These are phyloP conservation scores for Baronia brevicornis DNA, from an alignment of 2,888 invertebrate species.

Conservation along the genomic window DNA sequence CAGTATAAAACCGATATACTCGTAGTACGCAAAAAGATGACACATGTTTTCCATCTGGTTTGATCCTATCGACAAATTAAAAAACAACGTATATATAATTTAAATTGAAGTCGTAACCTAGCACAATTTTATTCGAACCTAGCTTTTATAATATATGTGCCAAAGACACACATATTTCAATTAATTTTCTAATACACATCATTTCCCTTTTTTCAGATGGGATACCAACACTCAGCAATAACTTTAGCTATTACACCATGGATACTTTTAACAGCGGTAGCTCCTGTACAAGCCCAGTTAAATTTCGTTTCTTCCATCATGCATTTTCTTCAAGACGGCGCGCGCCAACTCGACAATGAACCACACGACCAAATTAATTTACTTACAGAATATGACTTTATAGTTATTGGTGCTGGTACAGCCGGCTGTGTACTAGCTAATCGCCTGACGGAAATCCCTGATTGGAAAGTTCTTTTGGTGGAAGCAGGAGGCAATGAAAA, in stretches of 20 bases:
- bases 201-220: constrained; percentile 52
- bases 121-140: too few relatives aligned
- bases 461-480: constrained; percentile 80
- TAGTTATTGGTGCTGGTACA: constrained; percentile 86
- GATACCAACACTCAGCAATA: constrained; percentile 34
- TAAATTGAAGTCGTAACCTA: too few relatives aligned
- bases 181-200: too few relatives aligned
- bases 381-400: constrained; percentile 82
- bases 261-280: constrained; percentile 35
- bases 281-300: constrained; percentile 41
- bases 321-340: constrained; percentile 72
- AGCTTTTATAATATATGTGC: too few relatives aligned
- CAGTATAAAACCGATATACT: too few relatives aligned
- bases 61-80: too few relatives aligned
- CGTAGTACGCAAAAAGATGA: too few relatives aligned
- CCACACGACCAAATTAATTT: constrained; percentile 68
- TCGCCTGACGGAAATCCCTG: constrained; percentile 80
- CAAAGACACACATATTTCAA: too few relatives aligned
- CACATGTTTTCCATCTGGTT: too few relatives aligned
- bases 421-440: constrained; percentile 86
- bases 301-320: constrained; percentile 66
- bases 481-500: constrained; percentile 85
- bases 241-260: constrained; percentile 36
- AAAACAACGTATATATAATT: too few relatives aligned
- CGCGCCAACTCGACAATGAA: constrained; percentile 65